Evolutionary conservation across 2,113 vertebrate species (phyloP), one percentile per base, ranked within the genome.

Genomic region (Hemiprocne comata): DNA sequence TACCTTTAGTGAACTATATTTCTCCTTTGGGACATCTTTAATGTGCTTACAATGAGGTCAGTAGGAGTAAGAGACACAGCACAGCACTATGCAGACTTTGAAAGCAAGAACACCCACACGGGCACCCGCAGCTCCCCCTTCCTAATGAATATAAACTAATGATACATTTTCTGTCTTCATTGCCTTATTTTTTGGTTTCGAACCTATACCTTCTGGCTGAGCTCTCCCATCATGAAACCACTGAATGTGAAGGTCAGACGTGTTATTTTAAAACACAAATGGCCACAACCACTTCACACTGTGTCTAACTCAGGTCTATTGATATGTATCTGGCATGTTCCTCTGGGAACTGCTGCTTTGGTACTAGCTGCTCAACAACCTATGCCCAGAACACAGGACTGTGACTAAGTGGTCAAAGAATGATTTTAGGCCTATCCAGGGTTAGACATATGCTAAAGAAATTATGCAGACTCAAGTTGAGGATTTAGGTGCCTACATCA

Each of bases 31-130:
- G 87, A 80, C 25, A 67, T 80, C 80, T 94, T 84, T 65, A 89
- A 48, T 89, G 72, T 89, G 64, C 58, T 80, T 65, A 80, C 87
- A 84, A 89, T 87, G 80, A 82, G 83, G 64, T 71, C 79, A n/a
- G 81, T 44, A 69, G 81, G 73, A 91, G 60, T 84, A 23, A 60
- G 40, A 95, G 89, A 50, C 28, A 62, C 28, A 94, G 74, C 90
- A 71, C 62, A 85, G 87, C 38, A 31, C 29, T 28, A 5, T 19
- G 82, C 64, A 87, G 73, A n/a, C 66, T 85, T 87, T 20, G 57
- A 85, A 88, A 95, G 69, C 48, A 82, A 78, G 83, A 88, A 79
- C 66, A 78, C 75, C 57, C 83, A 67, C 14, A 0, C 4, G 15
- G 38, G 75, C 57, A 64, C 62, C 75, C 67, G 46, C 48, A 71